phyloP scores from a whole-genome alignment of 1,140 invertebrate species.

The Ostrea denselamellosa region DNA sequence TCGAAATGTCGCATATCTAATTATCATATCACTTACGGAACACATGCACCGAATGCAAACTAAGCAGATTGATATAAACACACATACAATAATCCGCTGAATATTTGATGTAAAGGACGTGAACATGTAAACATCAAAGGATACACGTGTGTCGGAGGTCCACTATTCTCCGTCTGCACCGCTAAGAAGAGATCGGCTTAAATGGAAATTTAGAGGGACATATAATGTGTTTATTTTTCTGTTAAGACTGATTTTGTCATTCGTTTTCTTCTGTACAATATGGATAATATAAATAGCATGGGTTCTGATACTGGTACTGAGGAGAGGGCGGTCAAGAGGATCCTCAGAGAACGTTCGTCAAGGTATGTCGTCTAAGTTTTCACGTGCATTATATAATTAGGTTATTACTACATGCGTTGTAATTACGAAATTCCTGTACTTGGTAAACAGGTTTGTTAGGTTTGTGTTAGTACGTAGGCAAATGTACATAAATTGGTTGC shows the following conservation, averaged over 20 bases:
- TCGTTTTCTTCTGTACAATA: not conserved
- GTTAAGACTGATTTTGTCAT: not conserved
- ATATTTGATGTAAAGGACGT: constrained; percentile 21
- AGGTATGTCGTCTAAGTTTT: not conserved
- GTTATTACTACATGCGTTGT: not conserved
- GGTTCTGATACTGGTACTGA: constrained; percentile 16
- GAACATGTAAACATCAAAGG: constrained; percentile 22
- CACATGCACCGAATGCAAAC: constrained; percentile 36
- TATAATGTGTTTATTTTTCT: constrained; percentile 2
- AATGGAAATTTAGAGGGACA: constrained; percentile 8
- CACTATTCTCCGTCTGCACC: not conserved
- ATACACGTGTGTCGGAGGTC: constrained; percentile 17
- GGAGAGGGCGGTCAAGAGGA: not conserved
- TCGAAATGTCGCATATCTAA: not conserved
- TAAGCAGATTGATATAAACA: constrained; percentile 35
- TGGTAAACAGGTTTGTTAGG: too few species aligned
- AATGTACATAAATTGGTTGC: too few species aligned
- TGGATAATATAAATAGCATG: not conserved
- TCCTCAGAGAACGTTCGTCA: not conserved
- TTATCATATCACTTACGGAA: constrained; percentile 32
- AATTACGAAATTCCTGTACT: too few species aligned
- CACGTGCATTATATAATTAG: not conserved
- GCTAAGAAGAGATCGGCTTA: not conserved
- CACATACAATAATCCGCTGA: constrained; percentile 2
- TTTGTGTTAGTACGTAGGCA: too few species aligned